phyloP scores from a whole-genome alignment of 2,113 vertebrate species.

The Charina bottae region DNA sequence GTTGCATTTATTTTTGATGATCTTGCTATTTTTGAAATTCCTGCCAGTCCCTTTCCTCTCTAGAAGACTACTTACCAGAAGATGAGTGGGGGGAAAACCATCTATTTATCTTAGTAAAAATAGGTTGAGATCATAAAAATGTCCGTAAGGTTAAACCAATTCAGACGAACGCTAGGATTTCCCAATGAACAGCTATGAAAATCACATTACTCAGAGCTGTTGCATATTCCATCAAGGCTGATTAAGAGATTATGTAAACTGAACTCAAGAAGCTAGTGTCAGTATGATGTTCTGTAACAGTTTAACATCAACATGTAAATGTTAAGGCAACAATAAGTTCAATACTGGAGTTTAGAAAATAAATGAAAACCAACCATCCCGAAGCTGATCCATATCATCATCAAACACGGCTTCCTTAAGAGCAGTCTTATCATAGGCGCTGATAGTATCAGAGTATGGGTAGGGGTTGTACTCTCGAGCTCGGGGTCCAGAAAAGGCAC shows the following conservation, averaged over 20 bases:
- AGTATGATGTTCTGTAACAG: neutral
- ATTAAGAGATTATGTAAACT: neutral
- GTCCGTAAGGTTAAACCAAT: neutral
- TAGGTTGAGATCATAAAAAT: neutral
- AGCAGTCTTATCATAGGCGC: slow-evolving; percentile 92
- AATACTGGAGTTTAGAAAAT: neutral
- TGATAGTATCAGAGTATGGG: slow-evolving; percentile 89
- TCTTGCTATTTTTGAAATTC: neutral
- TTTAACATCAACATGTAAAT: neutral
- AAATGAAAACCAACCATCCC: slow-evolving; percentile 82
- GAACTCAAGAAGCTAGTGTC: neutral
- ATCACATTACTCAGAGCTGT: slow-evolving; percentile 35
- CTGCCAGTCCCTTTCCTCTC: neutral
- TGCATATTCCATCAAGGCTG: slow-evolving; percentile 8
- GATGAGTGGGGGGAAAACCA: neutral
- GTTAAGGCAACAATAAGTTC: neutral
- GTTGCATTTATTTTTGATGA: neutral
- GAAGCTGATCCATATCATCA: slow-evolving; percentile 96
- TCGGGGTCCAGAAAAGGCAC: slow-evolving; percentile 88
- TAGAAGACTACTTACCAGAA: neutral
- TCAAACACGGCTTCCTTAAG: slow-evolving; percentile 97
- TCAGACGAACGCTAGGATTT: slow-evolving; percentile 9
- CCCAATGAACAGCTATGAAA: neutral
- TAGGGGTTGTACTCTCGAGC: slow-evolving; percentile 91
- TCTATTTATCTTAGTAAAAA: neutral